A percentile compares a stretch with the other conserved stretches of the same genome.
Evolutionary conservation across 1,140 invertebrate species (phyloP).

Genomic region (Drosophila bipectinata): DNA sequence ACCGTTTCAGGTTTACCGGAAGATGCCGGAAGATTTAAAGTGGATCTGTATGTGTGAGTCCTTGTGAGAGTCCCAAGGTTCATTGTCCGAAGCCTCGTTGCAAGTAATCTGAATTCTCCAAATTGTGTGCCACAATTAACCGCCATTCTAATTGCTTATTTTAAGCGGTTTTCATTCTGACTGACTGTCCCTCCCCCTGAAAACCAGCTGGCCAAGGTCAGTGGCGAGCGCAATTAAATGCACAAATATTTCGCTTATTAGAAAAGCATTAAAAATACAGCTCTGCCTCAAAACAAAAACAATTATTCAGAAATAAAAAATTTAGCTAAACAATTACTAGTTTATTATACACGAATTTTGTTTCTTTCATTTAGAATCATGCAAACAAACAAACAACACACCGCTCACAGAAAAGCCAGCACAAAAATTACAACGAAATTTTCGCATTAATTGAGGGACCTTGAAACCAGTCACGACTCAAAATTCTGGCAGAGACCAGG

Average conservation of each 20-base stretch:
- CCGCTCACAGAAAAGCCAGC: constrained; percentile 25
- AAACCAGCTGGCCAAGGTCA: constrained; percentile 65
- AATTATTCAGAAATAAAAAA: constrained; percentile 30
- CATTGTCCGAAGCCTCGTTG: not conserved
- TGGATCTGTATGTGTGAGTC: constrained; percentile 7
- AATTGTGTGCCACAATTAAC: no score
- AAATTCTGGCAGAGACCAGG: constrained; percentile 72
- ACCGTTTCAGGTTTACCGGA: constrained; percentile 24
- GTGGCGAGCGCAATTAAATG: constrained; percentile 67
- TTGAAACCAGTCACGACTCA: constrained; percentile 79
- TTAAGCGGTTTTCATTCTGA: no score
- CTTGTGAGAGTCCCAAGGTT: constrained; percentile 1
- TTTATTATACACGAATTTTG: constrained; percentile 78
- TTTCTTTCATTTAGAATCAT: constrained; percentile 65
- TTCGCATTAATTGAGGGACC: constrained; percentile 80
- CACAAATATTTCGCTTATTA: constrained; percentile 77
- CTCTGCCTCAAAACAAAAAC: constrained; percentile 28
- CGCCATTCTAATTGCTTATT: not conserved
- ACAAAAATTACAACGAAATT: constrained; percentile 73
- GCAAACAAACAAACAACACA: constrained; percentile 54
- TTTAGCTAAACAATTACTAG: constrained; percentile 72
- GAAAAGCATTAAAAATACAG: constrained; percentile 70
- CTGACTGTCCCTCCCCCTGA: not conserved
- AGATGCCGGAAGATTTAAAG: constrained; percentile 36
- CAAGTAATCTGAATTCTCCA: not conserved